phyloP scores from a whole-genome alignment of 2,113 vertebrate genomes.

The Rhineura floridana region DNA sequence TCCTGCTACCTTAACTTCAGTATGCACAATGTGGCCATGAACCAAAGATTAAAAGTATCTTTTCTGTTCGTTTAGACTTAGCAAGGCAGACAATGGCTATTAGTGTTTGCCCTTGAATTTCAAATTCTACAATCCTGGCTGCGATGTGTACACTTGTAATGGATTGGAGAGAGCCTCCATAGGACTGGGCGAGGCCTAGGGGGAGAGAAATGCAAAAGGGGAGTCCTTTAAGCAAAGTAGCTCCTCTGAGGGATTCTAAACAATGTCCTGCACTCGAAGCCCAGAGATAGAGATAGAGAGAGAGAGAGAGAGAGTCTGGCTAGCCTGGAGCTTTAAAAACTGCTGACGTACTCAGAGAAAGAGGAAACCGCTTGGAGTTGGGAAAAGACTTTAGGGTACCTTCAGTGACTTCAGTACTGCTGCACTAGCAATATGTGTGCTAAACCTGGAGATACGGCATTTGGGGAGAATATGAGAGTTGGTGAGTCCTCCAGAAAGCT shows the following conservation, averaged over 20 bases:
- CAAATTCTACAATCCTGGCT: neutral
- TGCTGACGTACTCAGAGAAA: neutral
- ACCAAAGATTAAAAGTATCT: neutral
- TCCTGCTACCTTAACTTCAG: neutral
- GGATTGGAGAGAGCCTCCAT: neutral
- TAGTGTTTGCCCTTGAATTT: constrained; percentile 19
- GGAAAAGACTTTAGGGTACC: neutral
- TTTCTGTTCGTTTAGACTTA: neutral
- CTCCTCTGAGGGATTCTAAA: neutral
- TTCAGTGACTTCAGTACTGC: neutral
- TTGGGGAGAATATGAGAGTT: neutral
- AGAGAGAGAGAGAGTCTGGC: neutral
- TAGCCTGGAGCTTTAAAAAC: neutral
- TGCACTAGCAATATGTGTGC: neutral
- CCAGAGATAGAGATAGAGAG: neutral
- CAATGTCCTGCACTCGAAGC: neutral
- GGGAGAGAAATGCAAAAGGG: neutral
- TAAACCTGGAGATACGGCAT: neutral
- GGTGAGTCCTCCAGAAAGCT: neutral
- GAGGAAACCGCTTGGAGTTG: neutral
- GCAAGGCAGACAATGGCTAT: neutral
- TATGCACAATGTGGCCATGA: neutral
- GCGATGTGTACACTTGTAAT: neutral
- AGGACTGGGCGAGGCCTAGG: neutral
- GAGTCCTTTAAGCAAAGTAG: neutral